Evolutionary conservation across 2,797 vertebrate species (phyloP).

Genomic region (Falco naumanni): DNA sequence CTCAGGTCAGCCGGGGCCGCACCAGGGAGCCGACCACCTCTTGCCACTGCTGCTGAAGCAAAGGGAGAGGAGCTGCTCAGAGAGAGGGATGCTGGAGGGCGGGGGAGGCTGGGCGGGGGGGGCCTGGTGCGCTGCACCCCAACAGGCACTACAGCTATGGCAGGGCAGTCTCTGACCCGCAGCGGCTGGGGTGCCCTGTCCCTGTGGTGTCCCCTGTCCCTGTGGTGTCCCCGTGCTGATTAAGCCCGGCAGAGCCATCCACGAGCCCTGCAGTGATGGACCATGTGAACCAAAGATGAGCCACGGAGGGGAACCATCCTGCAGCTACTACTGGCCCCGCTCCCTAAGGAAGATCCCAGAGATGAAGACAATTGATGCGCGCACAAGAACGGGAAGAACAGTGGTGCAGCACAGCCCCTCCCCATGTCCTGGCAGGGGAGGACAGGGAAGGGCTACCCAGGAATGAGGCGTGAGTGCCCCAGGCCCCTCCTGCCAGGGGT

Average conservation of each 20-base stretch:
- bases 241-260: background rate
- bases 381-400: conserved; percentile 27
- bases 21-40: background rate
- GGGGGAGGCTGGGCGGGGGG: background rate
- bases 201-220: background rate
- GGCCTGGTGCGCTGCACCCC: background rate
- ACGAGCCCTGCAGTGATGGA: background rate
- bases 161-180: background rate
- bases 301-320: background rate
- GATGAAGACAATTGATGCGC: conserved; percentile 17
- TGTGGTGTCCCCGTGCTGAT: background rate
- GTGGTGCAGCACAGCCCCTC: conserved; percentile 14
- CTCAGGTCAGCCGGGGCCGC: background rate
- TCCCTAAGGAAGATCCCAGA: conserved; percentile 49
- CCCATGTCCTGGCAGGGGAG: background rate
- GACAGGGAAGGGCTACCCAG: conserved; percentile 12
- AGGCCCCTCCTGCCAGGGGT: background rate
- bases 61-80: conserved; percentile 37
- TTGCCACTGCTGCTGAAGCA: background rate
- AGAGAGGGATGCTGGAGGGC: background rate
- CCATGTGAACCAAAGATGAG: background rate
- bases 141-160: background rate
- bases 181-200: background rate
- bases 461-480: conserved; percentile 25
- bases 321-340: background rate